These are phyloP conservation scores for Bombus impatiens DNA, from an alignment of 1,140 invertebrate genomes.

Conservation along the genomic window DNA sequence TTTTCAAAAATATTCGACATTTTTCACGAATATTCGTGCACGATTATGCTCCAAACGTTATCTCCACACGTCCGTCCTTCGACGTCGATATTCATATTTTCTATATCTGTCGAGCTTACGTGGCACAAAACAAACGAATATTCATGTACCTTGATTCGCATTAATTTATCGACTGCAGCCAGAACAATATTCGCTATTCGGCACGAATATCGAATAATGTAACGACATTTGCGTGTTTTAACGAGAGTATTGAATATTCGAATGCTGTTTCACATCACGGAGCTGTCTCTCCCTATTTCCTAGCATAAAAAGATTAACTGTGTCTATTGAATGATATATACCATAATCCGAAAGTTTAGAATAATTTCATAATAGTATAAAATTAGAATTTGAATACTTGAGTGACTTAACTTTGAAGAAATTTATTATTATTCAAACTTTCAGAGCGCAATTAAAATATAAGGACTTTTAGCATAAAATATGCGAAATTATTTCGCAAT, in stretches of 20 bases:
- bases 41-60: background rate
- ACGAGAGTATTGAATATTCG: background rate
- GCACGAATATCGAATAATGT: constrained; percentile 8
- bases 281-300: background rate
- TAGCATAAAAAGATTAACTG: background rate
- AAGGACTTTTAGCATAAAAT: background rate
- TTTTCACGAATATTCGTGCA: background rate
- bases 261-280: background rate
- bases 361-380: background rate
- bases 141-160: constrained; percentile 19
- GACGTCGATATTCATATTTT: constrained; percentile 7
- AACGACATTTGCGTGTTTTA: constrained; percentile 4
- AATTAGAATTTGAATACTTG: background rate
- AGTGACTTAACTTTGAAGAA: background rate
- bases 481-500: background rate
- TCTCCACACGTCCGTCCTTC: constrained; percentile 5
- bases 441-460: background rate
- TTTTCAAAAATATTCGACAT: background rate
- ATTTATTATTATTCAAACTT: background rate
- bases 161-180: constrained; percentile 2
- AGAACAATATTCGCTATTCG: constrained; percentile 11
- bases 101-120: constrained; percentile 4
- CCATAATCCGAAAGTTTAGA: background rate
- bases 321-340: background rate
- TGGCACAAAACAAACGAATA: constrained; percentile 11